phyloP scores from a whole-genome alignment of 2,797 vertebrate genomes.

The Melanotaenia trifasciata region DNA sequence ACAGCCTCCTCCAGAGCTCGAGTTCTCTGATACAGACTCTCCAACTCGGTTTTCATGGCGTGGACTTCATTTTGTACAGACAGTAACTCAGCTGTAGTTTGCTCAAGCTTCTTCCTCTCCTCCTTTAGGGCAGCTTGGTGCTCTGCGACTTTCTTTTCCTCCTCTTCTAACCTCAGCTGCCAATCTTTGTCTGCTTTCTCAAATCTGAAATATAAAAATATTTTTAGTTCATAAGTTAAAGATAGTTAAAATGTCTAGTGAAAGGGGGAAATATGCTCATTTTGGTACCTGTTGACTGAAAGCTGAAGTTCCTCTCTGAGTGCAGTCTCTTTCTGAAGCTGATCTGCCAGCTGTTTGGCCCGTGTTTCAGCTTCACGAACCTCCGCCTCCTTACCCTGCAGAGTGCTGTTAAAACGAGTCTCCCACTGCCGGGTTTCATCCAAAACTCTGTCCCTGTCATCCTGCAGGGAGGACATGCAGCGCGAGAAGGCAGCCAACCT shows the following conservation, averaged over 20 bases:
- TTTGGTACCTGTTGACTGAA: constrained; percentile 76
- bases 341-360: constrained; percentile 83
- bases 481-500: constrained; percentile 93
- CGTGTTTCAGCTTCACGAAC: constrained; percentile 85
- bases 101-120: constrained; percentile 79
- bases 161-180: constrained; percentile 79
- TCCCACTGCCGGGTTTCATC: constrained; percentile 95
- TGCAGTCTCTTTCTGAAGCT: constrained; percentile 83
- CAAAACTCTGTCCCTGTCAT: constrained; percentile 94
- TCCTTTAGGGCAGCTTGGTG: constrained; percentile 78
- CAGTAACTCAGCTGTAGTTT: constrained; percentile 72
- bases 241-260: not conserved
- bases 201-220: constrained; percentile 76
- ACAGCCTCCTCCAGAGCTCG: constrained; percentile 85
- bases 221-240: not conserved
- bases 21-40: constrained; percentile 77
- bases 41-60: constrained; percentile 80
- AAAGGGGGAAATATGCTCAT: not conserved
- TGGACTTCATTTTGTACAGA: constrained; percentile 72
- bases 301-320: constrained; percentile 86
- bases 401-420: constrained; percentile 87
- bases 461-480: constrained; percentile 97
- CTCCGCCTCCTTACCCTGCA: constrained; percentile 93
- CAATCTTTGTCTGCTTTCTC: constrained; percentile 82
- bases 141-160: constrained; percentile 78